Percentiles rank a stretch among this genome's conserved stretches.
Evolutionary conservation across 1,140 invertebrate genomes (phyloP).

Genomic region (Probaryconus sp.): DNA sequence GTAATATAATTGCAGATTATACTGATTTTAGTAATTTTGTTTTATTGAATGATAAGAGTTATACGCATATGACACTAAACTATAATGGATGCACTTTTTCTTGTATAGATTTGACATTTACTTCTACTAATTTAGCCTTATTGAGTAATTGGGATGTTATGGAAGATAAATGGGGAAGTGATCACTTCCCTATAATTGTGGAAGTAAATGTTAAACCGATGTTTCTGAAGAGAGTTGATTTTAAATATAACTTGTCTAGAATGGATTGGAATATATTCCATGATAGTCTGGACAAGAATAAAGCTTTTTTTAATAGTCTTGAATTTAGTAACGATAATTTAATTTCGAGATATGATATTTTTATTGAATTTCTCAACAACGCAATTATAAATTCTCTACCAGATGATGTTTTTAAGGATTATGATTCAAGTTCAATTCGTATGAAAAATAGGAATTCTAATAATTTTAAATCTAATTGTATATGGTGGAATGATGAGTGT

Average conservation of each 20-base stretch:
- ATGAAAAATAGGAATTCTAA: slow-evolving; percentile 4
- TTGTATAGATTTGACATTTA: slow-evolving; percentile 42
- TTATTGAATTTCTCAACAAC: slow-evolving; percentile 10
- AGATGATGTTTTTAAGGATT: not conserved
- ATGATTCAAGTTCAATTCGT: no score
- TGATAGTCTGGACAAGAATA: not conserved
- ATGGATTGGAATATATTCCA: slow-evolving; percentile 4
- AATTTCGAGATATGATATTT: slow-evolving; percentile 9
- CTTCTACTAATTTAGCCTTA: slow-evolving; percentile 2
- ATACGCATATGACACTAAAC: slow-evolving; percentile 1
- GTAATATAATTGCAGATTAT: slow-evolving; percentile 9
- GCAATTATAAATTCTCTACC: not conserved
- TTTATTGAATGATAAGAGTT: slow-evolving; percentile 7
- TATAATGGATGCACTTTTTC: slow-evolving; percentile 5
- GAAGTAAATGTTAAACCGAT: slow-evolving; percentile 11
- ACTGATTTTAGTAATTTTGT: slow-evolving; percentile 7
- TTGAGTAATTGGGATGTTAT: slow-evolving; percentile 20
- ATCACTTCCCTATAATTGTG: slow-evolving; percentile 40
- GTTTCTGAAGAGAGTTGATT: slow-evolving; percentile 7
- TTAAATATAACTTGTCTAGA: slow-evolving; percentile 24
- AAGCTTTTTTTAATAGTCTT: slow-evolving; percentile 5
- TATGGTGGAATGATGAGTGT: slow-evolving; percentile 33
- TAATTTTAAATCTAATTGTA: slow-evolving; percentile 12
- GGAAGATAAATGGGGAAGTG: slow-evolving; percentile 46
- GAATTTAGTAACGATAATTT: slow-evolving; percentile 9